Evolutionary conservation across 1,140 invertebrate genomes (phyloP).

Genomic region (Paracyclopina nana): DNA sequence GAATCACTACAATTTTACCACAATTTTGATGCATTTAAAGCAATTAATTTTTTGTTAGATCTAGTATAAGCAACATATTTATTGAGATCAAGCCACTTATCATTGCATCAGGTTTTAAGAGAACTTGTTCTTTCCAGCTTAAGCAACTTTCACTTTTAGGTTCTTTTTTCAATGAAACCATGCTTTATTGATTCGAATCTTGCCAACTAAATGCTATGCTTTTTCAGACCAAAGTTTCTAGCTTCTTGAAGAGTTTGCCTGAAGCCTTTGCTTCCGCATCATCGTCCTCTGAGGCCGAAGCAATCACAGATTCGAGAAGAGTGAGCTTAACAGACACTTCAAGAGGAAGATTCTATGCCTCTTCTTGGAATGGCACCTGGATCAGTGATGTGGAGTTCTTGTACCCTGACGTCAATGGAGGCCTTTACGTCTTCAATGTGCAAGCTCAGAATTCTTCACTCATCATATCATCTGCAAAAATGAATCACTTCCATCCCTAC

Average conservation of each 20-base stretch:
- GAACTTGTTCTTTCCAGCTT: no score
- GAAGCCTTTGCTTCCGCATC: neutral
- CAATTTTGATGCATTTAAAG: no score
- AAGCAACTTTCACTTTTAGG: no score
- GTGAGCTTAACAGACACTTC: neutral
- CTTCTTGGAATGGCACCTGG: conserved; percentile 14
- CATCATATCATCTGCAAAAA: neutral
- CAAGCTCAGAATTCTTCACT: neutral
- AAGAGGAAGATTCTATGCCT: neutral
- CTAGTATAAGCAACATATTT: no score
- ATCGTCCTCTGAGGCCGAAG: neutral
- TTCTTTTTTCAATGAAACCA: no score
- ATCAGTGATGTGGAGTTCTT: conserved; percentile 14
- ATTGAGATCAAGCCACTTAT: no score
- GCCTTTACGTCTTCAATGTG: conserved; percentile 8
- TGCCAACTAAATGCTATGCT: no score
- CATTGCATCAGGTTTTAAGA: no score
- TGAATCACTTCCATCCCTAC: neutral
- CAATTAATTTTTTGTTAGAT: no score
- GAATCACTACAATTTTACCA: no score
- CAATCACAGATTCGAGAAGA: neutral
- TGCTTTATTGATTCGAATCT: no score
- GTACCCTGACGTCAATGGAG: neutral
- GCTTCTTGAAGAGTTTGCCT: neutral
- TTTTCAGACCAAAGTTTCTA: no score